phyloP scores from a whole-genome alignment of 2,888 invertebrate genomes.

The Rhaphigaster nebulosa region DNA sequence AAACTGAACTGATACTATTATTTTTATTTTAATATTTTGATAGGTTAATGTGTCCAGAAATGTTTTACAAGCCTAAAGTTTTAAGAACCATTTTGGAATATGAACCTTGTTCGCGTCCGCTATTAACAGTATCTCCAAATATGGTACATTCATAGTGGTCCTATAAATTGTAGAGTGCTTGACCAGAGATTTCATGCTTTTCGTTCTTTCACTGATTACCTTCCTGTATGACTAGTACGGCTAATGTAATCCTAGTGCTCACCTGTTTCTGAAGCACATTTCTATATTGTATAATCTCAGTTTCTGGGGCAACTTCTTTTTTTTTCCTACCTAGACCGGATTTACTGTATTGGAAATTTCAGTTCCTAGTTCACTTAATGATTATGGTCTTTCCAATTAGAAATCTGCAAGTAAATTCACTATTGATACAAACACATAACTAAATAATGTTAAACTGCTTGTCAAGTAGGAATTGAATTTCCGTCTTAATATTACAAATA shows the following conservation, averaged over 20 bases:
- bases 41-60: no score
- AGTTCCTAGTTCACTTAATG: slow-evolving; percentile 1
- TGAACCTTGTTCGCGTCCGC: background rate
- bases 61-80: no score
- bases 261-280: background rate
- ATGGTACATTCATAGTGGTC: background rate
- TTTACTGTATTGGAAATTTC: background rate
- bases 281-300: background rate
- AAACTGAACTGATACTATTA: no score
- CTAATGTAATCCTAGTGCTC: background rate
- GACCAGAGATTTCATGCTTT: background rate
- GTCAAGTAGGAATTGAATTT: background rate
- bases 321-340: background rate
- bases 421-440: background rate
- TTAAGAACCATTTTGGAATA: no score
- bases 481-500: background rate
- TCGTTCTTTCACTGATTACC: background rate
- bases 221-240: background rate
- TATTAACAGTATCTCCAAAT: background rate
- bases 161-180: background rate
- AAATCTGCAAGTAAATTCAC: background rate
- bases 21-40: no score
- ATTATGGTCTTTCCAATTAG: background rate
- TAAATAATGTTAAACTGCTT: background rate
- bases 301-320: background rate